Evolutionary conservation across 2,797 vertebrate genomes (phyloP), one percentile per base, ranked within the genome.

Genomic region (Parauchenoglanis ngamensis): DNA sequence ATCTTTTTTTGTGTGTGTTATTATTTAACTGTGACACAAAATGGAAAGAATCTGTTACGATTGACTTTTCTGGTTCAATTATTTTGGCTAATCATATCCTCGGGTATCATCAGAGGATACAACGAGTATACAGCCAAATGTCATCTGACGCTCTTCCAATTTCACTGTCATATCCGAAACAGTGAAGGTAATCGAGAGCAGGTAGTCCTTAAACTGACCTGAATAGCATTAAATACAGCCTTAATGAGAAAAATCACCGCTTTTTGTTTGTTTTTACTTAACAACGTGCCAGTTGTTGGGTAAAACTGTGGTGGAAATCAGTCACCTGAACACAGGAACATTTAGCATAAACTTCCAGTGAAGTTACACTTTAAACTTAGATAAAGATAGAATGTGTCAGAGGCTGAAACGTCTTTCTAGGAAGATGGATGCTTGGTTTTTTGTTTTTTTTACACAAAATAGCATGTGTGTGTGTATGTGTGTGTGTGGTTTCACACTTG

Each of bases 371-470:
- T 40, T 35, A 78, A 28, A 88, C 86, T 89, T 88, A 89, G 90
- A 91, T 89, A 87, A 90, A 83, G 73, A 88, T 85, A 83, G 87
- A 88, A 52, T 86, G 28, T 83, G 89, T 85, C 91, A 90, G 80
- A 89, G 25, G n/a, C 15, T 79, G 1, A 7, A 61, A 40, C 63
- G 77, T 90, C 86, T 91, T 91, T 90, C 78, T 91, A 91, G 89
- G 84, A 86, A 83, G 59, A 70, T 70, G 77, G 0, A 85, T 59
- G 73, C 89, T 86, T 49, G 70, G 85, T 87, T 90, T 11, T 40
- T 40, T 77, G 72, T 28, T 49, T 72, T 72, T 79, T n/a, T 46
- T 59, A 11, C 25, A 68, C 61, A 79, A 68, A 86, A 86, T 76
- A 68, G 56, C 46, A 28, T 68, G 76, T 57, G 46, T 19, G 75